These are phyloP conservation scores for Aphidius ervi DNA, from an alignment of 1,140 invertebrate species.

Conservation along the genomic window DNA sequence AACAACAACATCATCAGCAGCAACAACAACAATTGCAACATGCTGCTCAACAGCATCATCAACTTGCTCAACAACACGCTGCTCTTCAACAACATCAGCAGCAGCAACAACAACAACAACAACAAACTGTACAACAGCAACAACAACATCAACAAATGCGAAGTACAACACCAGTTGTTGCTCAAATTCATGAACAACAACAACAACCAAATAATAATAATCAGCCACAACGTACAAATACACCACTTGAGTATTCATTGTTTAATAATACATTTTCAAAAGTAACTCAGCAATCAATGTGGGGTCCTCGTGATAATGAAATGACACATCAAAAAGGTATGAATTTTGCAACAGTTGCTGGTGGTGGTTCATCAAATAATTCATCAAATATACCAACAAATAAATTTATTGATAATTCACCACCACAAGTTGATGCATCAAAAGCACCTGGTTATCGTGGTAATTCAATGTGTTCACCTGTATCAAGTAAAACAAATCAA, in stretches of 20 bases:
- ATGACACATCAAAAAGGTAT: slow-evolving; percentile 57
- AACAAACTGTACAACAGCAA: slow-evolving; percentile 27
- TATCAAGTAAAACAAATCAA: slow-evolving; percentile 60
- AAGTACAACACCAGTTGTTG: slow-evolving; percentile 33
- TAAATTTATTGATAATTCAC: slow-evolving; percentile 59
- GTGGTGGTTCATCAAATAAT: slow-evolving; percentile 55
- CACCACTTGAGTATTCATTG: slow-evolving; percentile 68
- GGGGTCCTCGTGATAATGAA: slow-evolving; percentile 63
- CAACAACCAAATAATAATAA: slow-evolving; percentile 27
- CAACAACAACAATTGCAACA: slow-evolving; percentile 16
- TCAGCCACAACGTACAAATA: slow-evolving; percentile 25
- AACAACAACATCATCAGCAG: slow-evolving; percentile 20
- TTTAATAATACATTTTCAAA: slow-evolving; percentile 72
- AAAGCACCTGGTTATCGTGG: slow-evolving; percentile 79
- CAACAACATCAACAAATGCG: slow-evolving; percentile 33
- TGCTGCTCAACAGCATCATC: neutral
- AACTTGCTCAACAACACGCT: slow-evolving; percentile 7
- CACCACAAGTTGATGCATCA: slow-evolving; percentile 66
- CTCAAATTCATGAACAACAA: slow-evolving; percentile 29
- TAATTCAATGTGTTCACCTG: slow-evolving; percentile 66
- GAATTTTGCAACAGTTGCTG: slow-evolving; percentile 72
- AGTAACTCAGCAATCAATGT: slow-evolving; percentile 61
- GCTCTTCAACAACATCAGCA: slow-evolving; percentile 24
- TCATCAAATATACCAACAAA: slow-evolving; percentile 42
- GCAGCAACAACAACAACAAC: slow-evolving; percentile 25